Base-by-base conservation (phyloP, 2,113 vertebrate species). In the Leucopternis melanops region DNA sequence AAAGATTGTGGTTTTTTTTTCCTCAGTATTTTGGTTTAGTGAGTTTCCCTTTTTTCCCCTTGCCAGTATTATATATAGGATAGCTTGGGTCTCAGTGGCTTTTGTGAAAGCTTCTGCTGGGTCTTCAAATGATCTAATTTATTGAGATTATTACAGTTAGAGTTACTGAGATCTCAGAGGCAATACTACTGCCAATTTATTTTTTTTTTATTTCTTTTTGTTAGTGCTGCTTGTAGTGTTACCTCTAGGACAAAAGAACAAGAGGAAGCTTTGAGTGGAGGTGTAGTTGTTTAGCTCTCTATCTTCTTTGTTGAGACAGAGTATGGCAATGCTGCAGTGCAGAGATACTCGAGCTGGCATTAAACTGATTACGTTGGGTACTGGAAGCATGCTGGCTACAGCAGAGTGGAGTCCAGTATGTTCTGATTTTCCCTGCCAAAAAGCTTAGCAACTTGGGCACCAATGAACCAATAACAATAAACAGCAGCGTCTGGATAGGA, bases 371-470 rank as follows among this genome's bases (percentile, higher is more conserved):
- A 36, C 3, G 16, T 50, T 90, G 87, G 92, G 88, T 92, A 86
- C 66, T 92, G 93, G 82, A 93, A 92, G 40, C 42, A 38, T 82
- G 62, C 70, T 94, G 88, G 85, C 87, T 88, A 45, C 58, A 92
- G 62, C 79, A 90, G 70, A 85, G 44, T 31, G 74, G 27, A 95
- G 79, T 90, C 85, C 81, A 88, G 85, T 82, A 81, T 58, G 62
- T 91, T 90, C 85, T 88, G 71, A 77, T 92, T 94, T 94, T 90
- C 38, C 16, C 50, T 96, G 92, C 93, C 95, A 96, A 90, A 91
- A 95, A 58, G 49, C 90, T 77, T 90, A 91, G 70, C 81, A 87
- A 19, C 84, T 81, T 31, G 17, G 85, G 71, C 78, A 86, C 58
- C 93, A 90, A 8, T 49, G 81, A 91, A 61, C 57, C 31, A 71